These are phyloP conservation scores for Drosophila algonquin DNA, from an alignment of 2,888 invertebrate genomes.

Conservation along the genomic window DNA sequence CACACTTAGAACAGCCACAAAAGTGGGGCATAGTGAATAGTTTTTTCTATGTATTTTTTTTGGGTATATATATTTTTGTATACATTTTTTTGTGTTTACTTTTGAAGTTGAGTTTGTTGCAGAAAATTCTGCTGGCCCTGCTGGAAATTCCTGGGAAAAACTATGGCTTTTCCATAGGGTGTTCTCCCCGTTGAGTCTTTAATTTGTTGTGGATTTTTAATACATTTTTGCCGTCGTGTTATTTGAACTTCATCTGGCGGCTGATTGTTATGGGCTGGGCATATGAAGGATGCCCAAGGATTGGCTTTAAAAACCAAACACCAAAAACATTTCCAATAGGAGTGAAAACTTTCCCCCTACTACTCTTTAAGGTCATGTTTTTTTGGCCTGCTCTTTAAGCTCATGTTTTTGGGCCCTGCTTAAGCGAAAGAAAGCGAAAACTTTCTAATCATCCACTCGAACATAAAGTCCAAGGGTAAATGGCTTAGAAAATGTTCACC, in stretches of 20 bases:
- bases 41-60: conserved; percentile 8
- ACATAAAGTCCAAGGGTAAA: conserved; percentile 68
- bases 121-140: conserved; percentile 6
- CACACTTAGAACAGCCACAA: conserved; percentile 3
- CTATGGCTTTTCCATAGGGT: not conserved
- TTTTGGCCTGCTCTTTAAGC: not conserved
- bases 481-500: conserved; percentile 72
- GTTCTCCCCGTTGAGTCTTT: conserved; percentile 3
- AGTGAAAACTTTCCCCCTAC: not conserved
- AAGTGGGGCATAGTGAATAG: conserved; percentile 9
- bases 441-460: conserved; percentile 62
- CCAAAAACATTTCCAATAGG: not conserved
- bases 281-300: conserved; percentile 10
- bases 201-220: conserved; percentile 11
- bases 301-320: not conserved
- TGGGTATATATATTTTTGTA: conserved; percentile 20
- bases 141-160: not conserved
- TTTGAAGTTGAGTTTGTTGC: conserved; percentile 14
- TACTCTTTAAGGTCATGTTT: not conserved
- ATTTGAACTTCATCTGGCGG: not conserved
- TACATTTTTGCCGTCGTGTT: conserved; percentile 4
- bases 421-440: not conserved
- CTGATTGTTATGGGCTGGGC: conserved; percentile 3
- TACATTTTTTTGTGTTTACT: conserved; percentile 10
- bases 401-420: not conserved